A percentile compares a stretch with the other conserved stretches of the same genome.
phyloP scores from a whole-genome alignment of 2,113 vertebrate genomes.

The Raja brachyura region DNA sequence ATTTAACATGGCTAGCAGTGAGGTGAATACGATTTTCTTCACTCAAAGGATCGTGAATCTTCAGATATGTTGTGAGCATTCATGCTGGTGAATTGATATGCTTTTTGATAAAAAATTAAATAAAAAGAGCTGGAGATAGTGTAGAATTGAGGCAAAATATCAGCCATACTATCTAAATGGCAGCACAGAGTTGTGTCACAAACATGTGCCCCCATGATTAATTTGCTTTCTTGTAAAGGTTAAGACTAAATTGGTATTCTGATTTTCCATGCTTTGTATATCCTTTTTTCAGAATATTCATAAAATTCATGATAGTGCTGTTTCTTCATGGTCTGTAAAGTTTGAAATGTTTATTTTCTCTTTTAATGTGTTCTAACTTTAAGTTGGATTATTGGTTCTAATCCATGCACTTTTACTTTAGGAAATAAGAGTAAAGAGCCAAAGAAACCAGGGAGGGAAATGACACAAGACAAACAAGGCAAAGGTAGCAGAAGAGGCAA shows the following conservation, averaged over 20 bases:
- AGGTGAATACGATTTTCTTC: too few species aligned
- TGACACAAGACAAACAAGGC: conserved; percentile 45
- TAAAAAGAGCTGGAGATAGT: too few species aligned
- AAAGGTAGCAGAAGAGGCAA: conserved; percentile 55
- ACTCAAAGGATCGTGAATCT: too few species aligned
- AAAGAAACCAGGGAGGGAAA: conserved; percentile 72
- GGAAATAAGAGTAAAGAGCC: conserved; percentile 59
- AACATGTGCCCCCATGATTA: too few species aligned
- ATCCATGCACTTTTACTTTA: conserved; percentile 34
- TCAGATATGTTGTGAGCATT: too few species aligned
- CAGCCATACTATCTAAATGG: too few species aligned
- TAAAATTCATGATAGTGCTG: background rate
- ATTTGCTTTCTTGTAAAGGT: background rate
- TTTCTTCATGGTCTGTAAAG: background rate
- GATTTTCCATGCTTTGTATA: background rate
- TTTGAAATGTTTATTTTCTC: background rate
- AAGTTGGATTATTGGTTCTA: background rate
- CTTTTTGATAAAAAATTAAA: too few species aligned
- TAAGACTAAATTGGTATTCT: background rate
- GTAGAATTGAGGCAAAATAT: too few species aligned
- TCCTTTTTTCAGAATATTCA: background rate
- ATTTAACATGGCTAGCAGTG: background rate
- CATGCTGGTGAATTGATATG: too few species aligned
- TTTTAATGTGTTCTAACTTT: conserved; percentile 8
- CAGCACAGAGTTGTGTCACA: too few species aligned